Base-by-base conservation (phyloP, 2,797 vertebrate species). In the Selene dorsalis region DNA sequence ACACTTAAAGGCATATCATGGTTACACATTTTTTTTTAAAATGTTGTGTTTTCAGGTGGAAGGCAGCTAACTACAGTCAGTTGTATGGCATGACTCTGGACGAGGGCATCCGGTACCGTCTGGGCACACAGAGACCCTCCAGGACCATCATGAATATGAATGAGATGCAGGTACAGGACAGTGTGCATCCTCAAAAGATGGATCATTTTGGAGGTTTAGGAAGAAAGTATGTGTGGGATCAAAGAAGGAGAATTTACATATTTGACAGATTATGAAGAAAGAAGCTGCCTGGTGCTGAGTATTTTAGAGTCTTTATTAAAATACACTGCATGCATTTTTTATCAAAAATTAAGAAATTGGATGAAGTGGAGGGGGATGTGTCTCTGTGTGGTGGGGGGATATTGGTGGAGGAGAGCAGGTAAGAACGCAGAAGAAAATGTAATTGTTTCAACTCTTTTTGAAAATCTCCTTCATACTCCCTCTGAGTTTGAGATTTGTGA, bases 121-220 rank as follows among this genome's bases (percentile, higher is more conserved):
- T 99, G 89, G 98, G 98, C 61, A 99, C 98, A 12, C 93, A 95
- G 84, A 94, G 94, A 6, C 98, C 98, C 0, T 95, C 98, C 47
- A 92, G 94, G 74, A 95, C 95, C 0, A 94, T 98, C 70, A 95
- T 98, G 96, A 98, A 95, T 93, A 99, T 99, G 97, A 98, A 98
- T 38, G 97, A 99, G 92, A 95, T 99, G 60, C 96, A 97, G 73
- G 98, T 99, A 89, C 35, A 39, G 35, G 6, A 59, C 24, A 7
- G 20, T 32, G 20, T 22, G 59, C 32, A 17, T 67, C 5, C 12
- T 26, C 48, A 2, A 20, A 24, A 30, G 26, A 26, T n/a, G 4
- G 6, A 18, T 3, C 2, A 11, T 30, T 68, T 64, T 50, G 14
- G 2, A 4, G 24, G 1, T 56, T 30, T 18, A 0, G 0, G 57